Conservation (phyloP, 2,797 vertebrate species). For the Dryobates pubescens region DNA sequence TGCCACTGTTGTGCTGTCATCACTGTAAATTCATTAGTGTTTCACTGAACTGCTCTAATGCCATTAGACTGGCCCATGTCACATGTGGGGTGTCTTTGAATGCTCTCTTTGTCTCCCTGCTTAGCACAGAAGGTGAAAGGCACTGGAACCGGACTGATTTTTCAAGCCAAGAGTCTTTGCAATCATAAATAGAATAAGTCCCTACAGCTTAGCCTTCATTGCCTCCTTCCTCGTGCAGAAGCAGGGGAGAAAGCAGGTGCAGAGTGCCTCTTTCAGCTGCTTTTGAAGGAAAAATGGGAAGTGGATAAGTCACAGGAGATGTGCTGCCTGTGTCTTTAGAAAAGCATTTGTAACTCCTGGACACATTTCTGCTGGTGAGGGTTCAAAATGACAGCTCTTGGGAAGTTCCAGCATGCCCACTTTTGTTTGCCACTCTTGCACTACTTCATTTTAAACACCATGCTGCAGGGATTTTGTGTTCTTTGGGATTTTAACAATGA, state of each 20-base stretch:
- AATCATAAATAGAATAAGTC: slow-evolving; percentile 36
- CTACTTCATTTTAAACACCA: slow-evolving; percentile 12
- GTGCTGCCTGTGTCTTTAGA: neutral
- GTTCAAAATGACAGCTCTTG: neutral
- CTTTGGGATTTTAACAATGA: neutral
- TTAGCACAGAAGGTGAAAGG: slow-evolving; percentile 18
- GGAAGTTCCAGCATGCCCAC: neutral
- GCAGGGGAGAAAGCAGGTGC: slow-evolving; percentile 19
- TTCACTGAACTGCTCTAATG: slow-evolving; percentile 52
- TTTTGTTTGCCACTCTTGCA: neutral
- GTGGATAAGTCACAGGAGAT: neutral
- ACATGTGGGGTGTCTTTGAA: slow-evolving; percentile 50
- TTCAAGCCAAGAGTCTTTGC: slow-evolving; percentile 33
- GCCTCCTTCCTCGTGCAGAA: slow-evolving; percentile 26
- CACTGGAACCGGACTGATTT: slow-evolving; percentile 33
- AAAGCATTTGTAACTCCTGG: neutral
- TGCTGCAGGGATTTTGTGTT: neutral
- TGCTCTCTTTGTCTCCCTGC: slow-evolving; percentile 54
- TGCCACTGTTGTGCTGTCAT: slow-evolving; percentile 12
- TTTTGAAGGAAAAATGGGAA: slow-evolving; percentile 15
- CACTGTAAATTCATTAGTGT: slow-evolving; percentile 51
- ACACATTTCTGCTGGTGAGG: neutral
- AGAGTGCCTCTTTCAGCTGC: slow-evolving; percentile 6
- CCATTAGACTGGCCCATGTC: slow-evolving; percentile 31
- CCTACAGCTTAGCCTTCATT: slow-evolving; percentile 10